Percentiles rank a stretch among this genome's conserved stretches.
These are phyloP conservation scores for Acanthosepion esculentum DNA, from an alignment of 2,888 invertebrate species.

Conservation along the genomic window DNA sequence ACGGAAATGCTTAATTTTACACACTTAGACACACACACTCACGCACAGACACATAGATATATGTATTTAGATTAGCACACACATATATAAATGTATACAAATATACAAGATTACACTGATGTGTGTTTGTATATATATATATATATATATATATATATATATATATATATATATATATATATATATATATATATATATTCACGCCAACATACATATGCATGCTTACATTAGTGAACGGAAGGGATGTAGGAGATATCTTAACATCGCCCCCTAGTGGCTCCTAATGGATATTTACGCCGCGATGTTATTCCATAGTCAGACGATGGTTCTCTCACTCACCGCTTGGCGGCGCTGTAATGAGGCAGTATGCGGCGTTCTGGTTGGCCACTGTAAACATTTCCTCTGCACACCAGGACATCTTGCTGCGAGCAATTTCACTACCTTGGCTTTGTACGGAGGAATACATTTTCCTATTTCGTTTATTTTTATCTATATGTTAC, in stretches of 20 bases:
- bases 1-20: not conserved
- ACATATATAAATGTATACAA: not conserved
- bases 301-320: constrained; percentile 16
- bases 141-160: not conserved
- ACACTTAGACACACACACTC: not conserved
- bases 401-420: not conserved
- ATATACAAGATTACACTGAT: not conserved
- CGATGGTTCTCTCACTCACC: constrained; percentile 21
- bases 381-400: constrained; percentile 33
- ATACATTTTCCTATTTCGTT: constrained; percentile 23
- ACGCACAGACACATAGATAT: not conserved
- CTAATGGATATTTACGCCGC: constrained; percentile 33
- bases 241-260: constrained; percentile 3
- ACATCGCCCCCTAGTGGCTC: constrained; percentile 21
- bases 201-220: not conserved
- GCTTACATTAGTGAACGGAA: constrained; percentile 13
- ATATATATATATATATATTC: not conserved
- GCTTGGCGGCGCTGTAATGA: constrained; percentile 33
- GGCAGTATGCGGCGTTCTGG: constrained; percentile 18
- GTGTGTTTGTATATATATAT: not conserved
- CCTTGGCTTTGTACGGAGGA: not conserved
- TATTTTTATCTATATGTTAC: constrained; percentile 14
- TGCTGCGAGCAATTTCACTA: constrained; percentile 33
- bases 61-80: too few species aligned
- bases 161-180: not conserved